Base-by-base conservation (phyloP, 2,797 vertebrate genomes). In the Platalea minor region DNA sequence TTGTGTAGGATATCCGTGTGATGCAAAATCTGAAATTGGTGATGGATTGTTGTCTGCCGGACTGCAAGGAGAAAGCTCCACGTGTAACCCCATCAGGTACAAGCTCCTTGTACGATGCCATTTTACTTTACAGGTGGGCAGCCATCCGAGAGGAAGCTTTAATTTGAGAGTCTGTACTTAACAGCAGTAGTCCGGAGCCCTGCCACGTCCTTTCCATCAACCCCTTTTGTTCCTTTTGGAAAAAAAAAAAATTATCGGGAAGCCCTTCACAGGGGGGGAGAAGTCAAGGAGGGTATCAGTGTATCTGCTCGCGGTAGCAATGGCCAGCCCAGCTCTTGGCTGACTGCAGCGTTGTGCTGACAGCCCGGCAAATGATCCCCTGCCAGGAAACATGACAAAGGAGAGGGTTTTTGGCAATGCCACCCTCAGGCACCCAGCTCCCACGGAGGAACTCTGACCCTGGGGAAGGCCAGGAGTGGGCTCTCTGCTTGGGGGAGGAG, bases 1-100 rank as follows among this genome's bases (percentile, higher is more conserved):
- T 86, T 92, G 24, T 85, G 21, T 75, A 94, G 91, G 63, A 57
- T 90, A 68, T 59, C 39, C 31, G 7, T 48, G 81, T 57, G 56
- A 63, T 75, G 20, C 12, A 3, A 68, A 37, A 75, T 25, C 61
- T 91, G 48, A 61, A 88, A 46, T 70, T 70, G 89, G 93, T 94
- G 86, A 77, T 93, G 87, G 85, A 95, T 91, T 39, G 10, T 56
- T 90, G 69, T 39, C 56, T 93, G 57, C 59, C 84, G 15, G 39
- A 85, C 63, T 91, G 85, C 37, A 51, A 78, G 79, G 84, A 93
- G 53, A 26, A 53, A 75, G 54, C 67, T 33, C 31, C 7, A 17
- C 15, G 1, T 56, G 88, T 60, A 65, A 77, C 60, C 69, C 70
- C 21, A 14, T 73, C 82, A 59, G 88, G 70, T 96, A 72, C 25